Evolutionary conservation across 2,888 invertebrate genomes (phyloP).

Genomic region (Hetaerina titia): DNA sequence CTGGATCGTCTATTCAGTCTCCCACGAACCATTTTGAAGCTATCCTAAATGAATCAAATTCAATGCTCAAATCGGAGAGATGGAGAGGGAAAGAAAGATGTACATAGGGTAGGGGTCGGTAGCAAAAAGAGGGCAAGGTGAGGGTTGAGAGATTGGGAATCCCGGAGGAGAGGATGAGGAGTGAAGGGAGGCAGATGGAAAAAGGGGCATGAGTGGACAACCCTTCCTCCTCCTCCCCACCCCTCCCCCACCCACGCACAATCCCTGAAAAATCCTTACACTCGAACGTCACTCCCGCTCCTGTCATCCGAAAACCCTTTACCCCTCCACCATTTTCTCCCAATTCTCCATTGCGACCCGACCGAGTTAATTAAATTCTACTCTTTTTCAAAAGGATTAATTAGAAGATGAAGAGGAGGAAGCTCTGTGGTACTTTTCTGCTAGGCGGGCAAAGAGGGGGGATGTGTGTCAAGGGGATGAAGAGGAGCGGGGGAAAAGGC

Average conservation of each 20-base stretch:
- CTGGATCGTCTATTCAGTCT: background rate
- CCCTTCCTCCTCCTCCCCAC: background rate
- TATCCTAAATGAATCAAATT: background rate
- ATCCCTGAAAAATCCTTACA: slow-evolving; percentile 22
- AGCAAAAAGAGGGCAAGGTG: background rate
- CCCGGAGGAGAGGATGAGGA: background rate
- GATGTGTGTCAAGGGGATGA: background rate
- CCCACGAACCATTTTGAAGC: background rate
- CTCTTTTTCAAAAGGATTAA: slow-evolving; percentile 67
- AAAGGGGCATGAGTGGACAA: background rate
- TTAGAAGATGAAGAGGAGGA: slow-evolving; percentile 65
- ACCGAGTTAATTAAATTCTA: slow-evolving; percentile 66
- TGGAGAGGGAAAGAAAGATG: background rate
- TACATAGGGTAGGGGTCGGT: background rate
- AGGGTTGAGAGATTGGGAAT: background rate
- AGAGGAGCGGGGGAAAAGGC: background rate
- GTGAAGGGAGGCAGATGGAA: background rate
- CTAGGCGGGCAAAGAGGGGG: background rate
- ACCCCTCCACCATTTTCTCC: slow-evolving; percentile 20
- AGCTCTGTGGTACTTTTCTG: slow-evolving; percentile 16
- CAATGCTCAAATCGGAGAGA: background rate
- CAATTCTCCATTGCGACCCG: slow-evolving; percentile 59
- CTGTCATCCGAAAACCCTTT: slow-evolving; percentile 16
- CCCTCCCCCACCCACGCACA: background rate
- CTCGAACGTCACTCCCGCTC: background rate